Evolutionary conservation across 2,888 invertebrate species (phyloP).

Genomic region (Clunio marinus): DNA sequence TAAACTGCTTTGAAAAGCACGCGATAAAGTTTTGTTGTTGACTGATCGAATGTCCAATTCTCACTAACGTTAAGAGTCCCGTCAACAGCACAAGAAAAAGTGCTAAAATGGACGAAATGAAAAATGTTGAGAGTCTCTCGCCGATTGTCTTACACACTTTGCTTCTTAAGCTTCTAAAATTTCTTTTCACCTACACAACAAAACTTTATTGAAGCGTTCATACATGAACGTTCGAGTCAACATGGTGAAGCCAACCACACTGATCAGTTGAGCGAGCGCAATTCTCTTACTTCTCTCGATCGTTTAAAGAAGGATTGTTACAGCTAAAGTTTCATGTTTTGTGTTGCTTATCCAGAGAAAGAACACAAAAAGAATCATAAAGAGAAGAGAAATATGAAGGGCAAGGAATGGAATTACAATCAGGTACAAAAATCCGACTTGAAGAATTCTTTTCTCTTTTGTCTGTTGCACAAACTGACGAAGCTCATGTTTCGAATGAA

Average conservation of each 20-base stretch:
- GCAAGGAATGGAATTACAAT: neutral
- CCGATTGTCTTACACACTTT: neutral
- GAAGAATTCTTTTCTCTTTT: neutral
- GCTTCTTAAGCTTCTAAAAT: slow-evolving; percentile 2
- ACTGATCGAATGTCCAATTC: slow-evolving; percentile 28
- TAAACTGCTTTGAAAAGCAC: neutral
- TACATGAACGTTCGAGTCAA: neutral
- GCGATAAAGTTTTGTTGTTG: slow-evolving; percentile 21
- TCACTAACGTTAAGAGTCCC: slow-evolving; percentile 17
- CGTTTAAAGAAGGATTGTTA: neutral
- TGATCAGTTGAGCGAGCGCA: neutral
- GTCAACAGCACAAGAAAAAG: neutral
- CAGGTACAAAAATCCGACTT: neutral
- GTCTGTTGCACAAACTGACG: neutral
- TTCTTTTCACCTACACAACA: neutral
- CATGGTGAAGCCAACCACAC: neutral
- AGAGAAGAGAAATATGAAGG: slow-evolving; percentile 1
- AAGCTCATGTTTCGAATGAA: neutral
- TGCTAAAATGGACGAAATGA: slow-evolving; percentile 19
- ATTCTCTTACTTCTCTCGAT: neutral
- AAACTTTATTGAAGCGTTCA: no score
- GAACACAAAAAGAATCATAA: neutral
- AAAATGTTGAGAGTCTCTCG: neutral
- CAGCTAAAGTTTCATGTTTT: neutral
- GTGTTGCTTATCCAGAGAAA: slow-evolving; percentile 1